Conservation (phyloP, 2,113 vertebrate genomes). For the Callithrix jacchus region DNA sequence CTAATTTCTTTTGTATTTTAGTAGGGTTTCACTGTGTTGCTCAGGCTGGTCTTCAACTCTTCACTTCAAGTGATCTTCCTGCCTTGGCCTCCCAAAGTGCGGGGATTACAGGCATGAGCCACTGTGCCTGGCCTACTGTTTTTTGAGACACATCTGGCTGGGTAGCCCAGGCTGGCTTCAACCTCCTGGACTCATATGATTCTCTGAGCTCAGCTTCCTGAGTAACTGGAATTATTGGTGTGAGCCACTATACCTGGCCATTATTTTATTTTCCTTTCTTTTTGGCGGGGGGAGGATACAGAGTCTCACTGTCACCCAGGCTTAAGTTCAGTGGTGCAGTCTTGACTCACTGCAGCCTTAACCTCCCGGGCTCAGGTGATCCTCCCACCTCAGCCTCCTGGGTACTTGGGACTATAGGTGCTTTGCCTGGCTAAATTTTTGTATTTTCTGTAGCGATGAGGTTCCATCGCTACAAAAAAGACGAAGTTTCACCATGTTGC, state of each 20-base stretch:
- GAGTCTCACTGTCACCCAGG: neutral
- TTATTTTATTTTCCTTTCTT: neutral
- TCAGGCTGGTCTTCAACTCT: too few relatives aligned
- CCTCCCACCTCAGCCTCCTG: neutral
- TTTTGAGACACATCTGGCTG: neutral
- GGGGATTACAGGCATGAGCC: too few relatives aligned
- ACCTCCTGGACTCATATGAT: neutral
- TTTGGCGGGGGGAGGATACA: too few relatives aligned
- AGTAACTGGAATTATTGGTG: neutral
- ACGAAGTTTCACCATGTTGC: neutral
- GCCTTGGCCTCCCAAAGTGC: too few relatives aligned
- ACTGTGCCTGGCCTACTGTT: too few relatives aligned
- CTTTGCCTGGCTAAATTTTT: neutral
- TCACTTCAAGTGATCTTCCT: too few relatives aligned
- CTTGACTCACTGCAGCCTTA: neutral
- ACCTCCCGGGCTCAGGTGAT: neutral
- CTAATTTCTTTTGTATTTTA: too few relatives aligned
- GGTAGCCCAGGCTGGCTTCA: neutral
- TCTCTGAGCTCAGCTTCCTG: neutral
- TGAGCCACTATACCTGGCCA: neutral
- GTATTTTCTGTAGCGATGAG: neutral
- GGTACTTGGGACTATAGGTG: neutral
- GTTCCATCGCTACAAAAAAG: neutral
- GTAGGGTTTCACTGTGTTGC: too few relatives aligned
- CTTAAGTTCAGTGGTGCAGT: neutral